Evolutionary conservation across 2,797 vertebrate genomes (phyloP), one percentile per base, ranked within the genome.

Genomic region (Otolemur crassicaudatus): DNA sequence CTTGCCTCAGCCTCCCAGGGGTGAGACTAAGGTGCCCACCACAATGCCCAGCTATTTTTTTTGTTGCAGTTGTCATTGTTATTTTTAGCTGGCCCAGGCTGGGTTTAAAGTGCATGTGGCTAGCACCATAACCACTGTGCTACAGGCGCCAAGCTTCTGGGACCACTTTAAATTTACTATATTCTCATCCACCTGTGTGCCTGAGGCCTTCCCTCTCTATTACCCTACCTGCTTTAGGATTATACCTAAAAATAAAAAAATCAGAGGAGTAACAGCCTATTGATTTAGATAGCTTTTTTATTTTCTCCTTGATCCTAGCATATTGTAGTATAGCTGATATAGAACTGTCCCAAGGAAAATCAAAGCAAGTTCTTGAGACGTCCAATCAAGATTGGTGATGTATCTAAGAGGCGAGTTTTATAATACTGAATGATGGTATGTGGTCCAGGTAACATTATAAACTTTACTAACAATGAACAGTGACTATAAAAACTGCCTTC

Each of bases 161-260:
- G 49, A 5, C 20, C 31, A 61, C 31, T 3, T 17, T 8, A 93
- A 34, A 67, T 19, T 34, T 20, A 43, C 31, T 25, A 22, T 34
- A 63, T 7, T 75, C 23, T 11, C 9, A 0, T n/a, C 27, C n/a
- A n/a, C 53, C 63, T 7, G 7, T 61, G 10, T 67, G 46, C 37
- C 82, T 31, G 3, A 1, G 20, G 56, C 10, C 27, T 83, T 22
- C 34, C 46, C 29, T 70, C 46, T 53, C 83, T 58, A 70, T 67
- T 86, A 86, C 16, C 25, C 58, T 25, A 70, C 3, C 37, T 89
- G 53, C 29, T 67, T 53, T 61, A 77, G 19, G 31, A 63, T 53
- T 70, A 53, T 31, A 84, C 58, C 40, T 86, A 93, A 83, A 90
- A 69, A 76, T 56, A 88, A 93, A 90, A 40, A 65, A 40, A 4